Evolutionary conservation across 2,113 vertebrate genomes (phyloP).

Genomic region (Dascyllus trimaculatus): DNA sequence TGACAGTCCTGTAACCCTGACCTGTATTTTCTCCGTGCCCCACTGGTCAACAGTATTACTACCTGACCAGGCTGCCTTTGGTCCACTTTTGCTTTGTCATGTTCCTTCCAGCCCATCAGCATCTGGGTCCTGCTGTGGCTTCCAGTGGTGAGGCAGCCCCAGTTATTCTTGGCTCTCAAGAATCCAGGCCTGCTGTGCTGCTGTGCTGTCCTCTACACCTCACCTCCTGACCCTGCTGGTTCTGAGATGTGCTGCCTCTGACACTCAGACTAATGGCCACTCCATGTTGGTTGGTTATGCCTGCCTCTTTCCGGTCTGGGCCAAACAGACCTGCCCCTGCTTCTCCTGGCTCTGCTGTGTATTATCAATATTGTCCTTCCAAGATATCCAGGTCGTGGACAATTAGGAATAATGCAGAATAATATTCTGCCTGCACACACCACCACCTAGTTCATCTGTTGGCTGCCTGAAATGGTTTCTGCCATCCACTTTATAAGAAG

Average conservation of each 20-base stretch:
- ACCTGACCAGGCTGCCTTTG: fast-evolving
- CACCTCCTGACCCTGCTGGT: conserved; percentile 12
- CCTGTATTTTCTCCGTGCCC: background rate
- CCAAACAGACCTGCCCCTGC: background rate
- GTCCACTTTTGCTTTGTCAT: background rate
- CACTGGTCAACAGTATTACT: background rate
- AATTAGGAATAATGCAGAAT: too few relatives aligned
- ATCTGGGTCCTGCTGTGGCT: background rate
- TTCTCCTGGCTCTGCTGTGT: background rate
- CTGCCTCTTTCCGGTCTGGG: background rate
- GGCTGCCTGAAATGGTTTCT: too few relatives aligned
- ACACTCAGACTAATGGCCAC: background rate
- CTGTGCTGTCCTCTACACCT: conserved; percentile 14
- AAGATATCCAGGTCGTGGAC: background rate
- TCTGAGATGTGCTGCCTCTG: background rate
- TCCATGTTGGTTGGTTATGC: background rate
- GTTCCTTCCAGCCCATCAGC: background rate
- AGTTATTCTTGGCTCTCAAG: conserved; percentile 12
- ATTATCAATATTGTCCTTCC: background rate
- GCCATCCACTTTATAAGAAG: too few relatives aligned
- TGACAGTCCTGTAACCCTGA: too few relatives aligned
- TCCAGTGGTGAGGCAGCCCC: background rate
- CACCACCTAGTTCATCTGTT: too few relatives aligned
- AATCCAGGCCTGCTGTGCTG: background rate
- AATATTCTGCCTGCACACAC: too few relatives aligned